Evolutionary conservation across 2,113 vertebrate genomes (phyloP).

Genomic region (Pogonocichla stellata): DNA sequence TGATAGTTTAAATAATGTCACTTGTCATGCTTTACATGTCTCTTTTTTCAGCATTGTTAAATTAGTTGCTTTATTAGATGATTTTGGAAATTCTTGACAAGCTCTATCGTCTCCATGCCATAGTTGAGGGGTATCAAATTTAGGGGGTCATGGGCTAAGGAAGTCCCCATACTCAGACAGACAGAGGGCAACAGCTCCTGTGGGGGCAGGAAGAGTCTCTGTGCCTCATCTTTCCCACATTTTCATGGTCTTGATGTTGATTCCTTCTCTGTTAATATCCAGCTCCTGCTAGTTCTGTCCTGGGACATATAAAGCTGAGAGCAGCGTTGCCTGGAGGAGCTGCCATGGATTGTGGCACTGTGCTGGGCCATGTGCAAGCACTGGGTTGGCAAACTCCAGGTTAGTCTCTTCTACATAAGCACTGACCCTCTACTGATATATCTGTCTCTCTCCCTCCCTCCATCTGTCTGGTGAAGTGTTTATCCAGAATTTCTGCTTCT

Average conservation of each 20-base stretch:
- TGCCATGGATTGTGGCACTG: fast-evolving
- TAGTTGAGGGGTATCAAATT: neutral
- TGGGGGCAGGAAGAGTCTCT: neutral
- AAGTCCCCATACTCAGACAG: neutral
- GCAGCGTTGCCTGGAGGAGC: neutral
- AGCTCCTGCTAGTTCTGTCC: neutral
- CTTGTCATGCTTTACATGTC: neutral
- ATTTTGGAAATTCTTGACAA: neutral
- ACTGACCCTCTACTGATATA: neutral
- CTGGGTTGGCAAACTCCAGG: neutral
- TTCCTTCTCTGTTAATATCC: neutral
- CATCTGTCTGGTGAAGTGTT: neutral
- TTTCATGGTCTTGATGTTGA: neutral
- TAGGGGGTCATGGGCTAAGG: neutral
- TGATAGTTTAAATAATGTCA: neutral
- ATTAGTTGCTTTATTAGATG: neutral
- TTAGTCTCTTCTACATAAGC: neutral
- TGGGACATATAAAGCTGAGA: neutral
- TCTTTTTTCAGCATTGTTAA: neutral
- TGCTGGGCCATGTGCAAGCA: fast-evolving
- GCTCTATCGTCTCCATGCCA: neutral
- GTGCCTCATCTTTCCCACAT: neutral
- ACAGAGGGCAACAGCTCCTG: neutral
- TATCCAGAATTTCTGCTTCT: neutral
- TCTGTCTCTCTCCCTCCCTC: neutral